Base-by-base conservation (phyloP, 2,888 invertebrate genomes). In the Diabrotica balteata region DNA sequence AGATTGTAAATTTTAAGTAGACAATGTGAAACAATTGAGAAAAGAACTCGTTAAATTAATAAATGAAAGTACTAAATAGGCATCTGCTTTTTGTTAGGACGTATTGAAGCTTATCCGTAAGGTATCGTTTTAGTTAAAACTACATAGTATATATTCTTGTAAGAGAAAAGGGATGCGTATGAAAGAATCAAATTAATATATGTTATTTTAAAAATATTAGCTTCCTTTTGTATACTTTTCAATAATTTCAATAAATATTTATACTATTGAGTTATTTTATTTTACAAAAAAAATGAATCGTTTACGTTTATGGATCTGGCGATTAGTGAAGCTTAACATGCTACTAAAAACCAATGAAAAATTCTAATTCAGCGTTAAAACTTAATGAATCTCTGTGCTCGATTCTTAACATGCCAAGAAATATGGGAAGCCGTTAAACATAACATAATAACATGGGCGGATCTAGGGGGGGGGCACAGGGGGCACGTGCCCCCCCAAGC, bases 81-180 rank as follows among this genome's bases (percentile, higher is more conserved):
- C 71, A 69, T 61, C 63, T 60, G 70, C 71, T 73, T 71, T 51
- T 62, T 50, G 65, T 71, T 63, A 59, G 58, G 44, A 58, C 66
- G 59, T 51, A 66, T 61, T 63, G 52, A 68, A 53, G 67, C 55
- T 73, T 68, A 59, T 66, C 58, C 70, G 51, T 53, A 60, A 61
- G 59, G 59, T 64, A 70, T 68, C 62, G 59, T 65, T 69, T 68
- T 70, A 50, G 71, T 63, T 69, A 64, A 71, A 55, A 50, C 67
- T 62, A 8, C 53, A 71, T 71, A 71, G 66, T 22, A 63, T 73
- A 70, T 74, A 72, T 74, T 74, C 72, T 72, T 72, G 63, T 74
- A 71, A 58, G 67, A 71, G 69, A 66, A 67, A 55, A 67, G 51
- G 60, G 11, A 60, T 8, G 11, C 51, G 60, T 63, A 50, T 44